These are phyloP conservation scores for Eptesicus fuscus DNA, from an alignment of 2,113 vertebrate species.

Conservation along the genomic window DNA sequence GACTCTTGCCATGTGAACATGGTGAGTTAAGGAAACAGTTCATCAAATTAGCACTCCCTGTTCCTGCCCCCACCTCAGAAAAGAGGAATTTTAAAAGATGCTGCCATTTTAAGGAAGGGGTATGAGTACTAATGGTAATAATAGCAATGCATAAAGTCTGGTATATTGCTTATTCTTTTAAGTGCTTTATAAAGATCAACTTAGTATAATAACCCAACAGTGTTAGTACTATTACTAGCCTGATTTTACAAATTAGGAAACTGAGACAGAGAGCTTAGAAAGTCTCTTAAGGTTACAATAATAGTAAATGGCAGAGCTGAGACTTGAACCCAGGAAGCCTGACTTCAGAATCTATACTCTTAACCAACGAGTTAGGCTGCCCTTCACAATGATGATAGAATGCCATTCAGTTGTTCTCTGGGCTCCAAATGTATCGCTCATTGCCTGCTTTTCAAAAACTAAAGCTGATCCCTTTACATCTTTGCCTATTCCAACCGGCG, in stretches of 20 bases:
- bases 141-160: not conserved
- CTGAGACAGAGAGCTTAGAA: not conserved
- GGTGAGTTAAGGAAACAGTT: not conserved
- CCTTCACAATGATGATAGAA: not conserved
- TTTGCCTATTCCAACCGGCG: not conserved
- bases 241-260: not conserved
- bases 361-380: not conserved
- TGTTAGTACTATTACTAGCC: not conserved
- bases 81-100: not conserved
- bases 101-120: not conserved
- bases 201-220: not conserved
- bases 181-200: not conserved
- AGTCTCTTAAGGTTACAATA: not conserved
- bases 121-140: not conserved
- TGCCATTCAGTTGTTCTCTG: not conserved
- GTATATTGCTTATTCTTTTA: not conserved
- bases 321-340: not conserved
- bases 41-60: not conserved
- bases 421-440: not conserved
- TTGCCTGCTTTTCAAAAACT: not conserved
- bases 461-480: not conserved
- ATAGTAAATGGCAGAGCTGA: not conserved
- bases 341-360: too few species aligned
- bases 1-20: not conserved
- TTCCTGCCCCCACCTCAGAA: not conserved